phyloP scores from a whole-genome alignment of 2,888 invertebrate species.

The Microchrysa polita region DNA sequence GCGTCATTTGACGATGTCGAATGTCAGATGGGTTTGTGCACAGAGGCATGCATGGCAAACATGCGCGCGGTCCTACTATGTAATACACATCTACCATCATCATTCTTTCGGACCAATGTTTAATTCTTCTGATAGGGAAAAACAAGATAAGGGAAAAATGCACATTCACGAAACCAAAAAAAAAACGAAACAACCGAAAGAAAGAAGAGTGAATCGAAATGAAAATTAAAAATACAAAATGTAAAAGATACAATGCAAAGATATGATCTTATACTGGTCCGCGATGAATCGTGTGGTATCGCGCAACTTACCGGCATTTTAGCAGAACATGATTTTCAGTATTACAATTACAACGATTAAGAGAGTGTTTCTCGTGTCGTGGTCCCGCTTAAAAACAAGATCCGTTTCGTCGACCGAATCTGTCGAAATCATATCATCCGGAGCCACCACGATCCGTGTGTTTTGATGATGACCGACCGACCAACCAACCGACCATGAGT shows the following conservation, averaged over 20 bases:
- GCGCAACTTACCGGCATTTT: constrained; percentile 28
- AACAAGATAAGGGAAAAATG: constrained; percentile 1
- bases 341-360: constrained; percentile 28
- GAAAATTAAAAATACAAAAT: constrained; percentile 17
- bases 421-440: neutral
- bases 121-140: constrained; percentile 25
- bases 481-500: too few species aligned
- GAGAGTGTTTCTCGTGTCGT: neutral
- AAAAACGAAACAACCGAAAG: neutral
- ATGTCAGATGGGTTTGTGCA: constrained; percentile 16
- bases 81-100: neutral
- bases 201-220: neutral
- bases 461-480: too few species aligned
- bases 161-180: neutral
- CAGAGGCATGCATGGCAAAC: constrained; percentile 1
- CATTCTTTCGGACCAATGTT: neutral
- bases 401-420: constrained; percentile 5
- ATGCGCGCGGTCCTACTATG: neutral
- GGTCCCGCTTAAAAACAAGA: neutral
- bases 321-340: constrained; percentile 41
- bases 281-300: neutral
- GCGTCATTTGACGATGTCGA: constrained; percentile 28
- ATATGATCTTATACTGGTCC: constrained; percentile 4
- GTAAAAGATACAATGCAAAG: constrained; percentile 31
- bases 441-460: neutral